phyloP scores from a whole-genome alignment of 2,888 invertebrate genomes.

The Cremastinae sp. region DNA sequence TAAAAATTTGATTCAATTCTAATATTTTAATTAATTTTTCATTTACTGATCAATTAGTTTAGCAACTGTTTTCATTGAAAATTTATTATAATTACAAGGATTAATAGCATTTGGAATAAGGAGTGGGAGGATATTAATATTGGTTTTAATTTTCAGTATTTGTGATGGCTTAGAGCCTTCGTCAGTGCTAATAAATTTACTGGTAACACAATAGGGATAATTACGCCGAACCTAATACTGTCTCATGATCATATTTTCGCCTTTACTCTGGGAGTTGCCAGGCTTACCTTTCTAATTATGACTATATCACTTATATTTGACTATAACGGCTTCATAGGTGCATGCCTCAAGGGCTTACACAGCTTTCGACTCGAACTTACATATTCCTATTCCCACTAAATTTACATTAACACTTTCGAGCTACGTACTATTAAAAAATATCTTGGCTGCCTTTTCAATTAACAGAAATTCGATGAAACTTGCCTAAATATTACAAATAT shows the following conservation, averaged over 20 bases:
- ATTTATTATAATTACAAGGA: too few species aligned
- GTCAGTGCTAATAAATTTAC: background rate
- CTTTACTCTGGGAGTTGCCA: constrained; percentile 6
- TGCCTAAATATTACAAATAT: too few species aligned
- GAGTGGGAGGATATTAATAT: too few species aligned
- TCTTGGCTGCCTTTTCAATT: too few species aligned
- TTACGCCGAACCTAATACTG: background rate
- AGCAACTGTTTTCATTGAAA: too few species aligned
- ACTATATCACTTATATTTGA: constrained; percentile 20
- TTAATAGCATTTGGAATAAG: too few species aligned
- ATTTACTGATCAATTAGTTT: too few species aligned
- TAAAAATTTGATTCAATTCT: too few species aligned
- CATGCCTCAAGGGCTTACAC: constrained; percentile 40
- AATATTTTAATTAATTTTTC: too few species aligned
- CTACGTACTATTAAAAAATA: background rate
- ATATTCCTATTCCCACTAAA: constrained; percentile 12
- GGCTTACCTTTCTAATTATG: constrained; percentile 26
- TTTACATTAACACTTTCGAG: constrained; percentile 32
- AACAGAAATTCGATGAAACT: too few species aligned
- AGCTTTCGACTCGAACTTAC: constrained; percentile 39
- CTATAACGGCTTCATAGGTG: constrained; percentile 19
- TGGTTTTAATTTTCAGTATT: too few species aligned
- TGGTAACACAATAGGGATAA: constrained; percentile 9
- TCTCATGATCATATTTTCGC: constrained; percentile 7
- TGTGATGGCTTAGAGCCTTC: too few species aligned